Percentiles rank a stretch among this genome's conserved stretches.
Conservation (phyloP, 1,140 invertebrate genomes). For the Plodia interpunctella region DNA sequence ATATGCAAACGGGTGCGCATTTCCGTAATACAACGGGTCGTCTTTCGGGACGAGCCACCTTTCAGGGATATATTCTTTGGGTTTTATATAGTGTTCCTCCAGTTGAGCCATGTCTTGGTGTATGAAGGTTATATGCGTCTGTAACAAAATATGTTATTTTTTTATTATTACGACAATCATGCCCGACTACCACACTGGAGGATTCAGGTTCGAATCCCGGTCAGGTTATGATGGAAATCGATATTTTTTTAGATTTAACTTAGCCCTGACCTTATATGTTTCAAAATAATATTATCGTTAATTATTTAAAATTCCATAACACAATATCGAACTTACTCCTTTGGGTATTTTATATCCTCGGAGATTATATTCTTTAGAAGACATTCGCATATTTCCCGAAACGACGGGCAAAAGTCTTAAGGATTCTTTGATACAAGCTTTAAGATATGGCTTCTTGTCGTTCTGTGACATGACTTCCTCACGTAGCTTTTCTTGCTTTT, state of each 20-base stretch:
- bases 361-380: constrained; percentile 76
- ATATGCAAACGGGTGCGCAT: constrained; percentile 77
- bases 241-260: no score
- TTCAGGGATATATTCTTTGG: constrained; percentile 78
- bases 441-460: constrained; percentile 78
- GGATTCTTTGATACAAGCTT: constrained; percentile 82
- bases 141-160: neutral
- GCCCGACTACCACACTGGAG: no score
- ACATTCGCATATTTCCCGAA: constrained; percentile 69
- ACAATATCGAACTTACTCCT: constrained; percentile 68
- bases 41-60: constrained; percentile 75
- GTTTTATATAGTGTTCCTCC: constrained; percentile 73
- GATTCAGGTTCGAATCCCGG: no score
- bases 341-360: constrained; percentile 80
- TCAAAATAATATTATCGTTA: neutral
- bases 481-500: constrained; percentile 81
- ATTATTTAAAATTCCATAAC: constrained; percentile 4
- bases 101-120: constrained; percentile 67
- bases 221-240: no score
- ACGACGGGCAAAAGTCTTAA: constrained; percentile 78
- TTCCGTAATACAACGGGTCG: constrained; percentile 61
- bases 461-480: constrained; percentile 77
- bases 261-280: no score
- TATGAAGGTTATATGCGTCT: constrained; percentile 37
- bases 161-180: no score